Percentiles rank a stretch among this genome's conserved stretches.
Conservation (phyloP, 2,113 vertebrate species). For the Mionectes macconnelli region DNA sequence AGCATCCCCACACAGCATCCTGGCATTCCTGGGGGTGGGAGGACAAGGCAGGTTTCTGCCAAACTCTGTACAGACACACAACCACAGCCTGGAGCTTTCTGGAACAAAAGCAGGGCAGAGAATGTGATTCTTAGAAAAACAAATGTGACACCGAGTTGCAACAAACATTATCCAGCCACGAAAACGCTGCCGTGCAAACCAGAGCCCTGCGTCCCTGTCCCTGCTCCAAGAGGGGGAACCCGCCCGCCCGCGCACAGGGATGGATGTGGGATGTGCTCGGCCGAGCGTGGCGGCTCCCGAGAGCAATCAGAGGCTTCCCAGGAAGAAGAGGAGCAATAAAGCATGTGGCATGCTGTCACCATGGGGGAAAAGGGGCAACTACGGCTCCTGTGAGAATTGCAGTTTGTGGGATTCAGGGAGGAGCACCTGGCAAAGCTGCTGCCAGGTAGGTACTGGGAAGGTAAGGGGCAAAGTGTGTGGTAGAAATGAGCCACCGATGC, state of each 20-base stretch:
- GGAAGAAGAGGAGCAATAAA: neutral
- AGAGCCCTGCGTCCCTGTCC: neutral
- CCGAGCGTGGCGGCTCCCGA: neutral
- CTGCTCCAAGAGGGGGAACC: neutral
- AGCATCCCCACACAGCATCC: neutral
- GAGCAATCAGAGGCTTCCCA: neutral
- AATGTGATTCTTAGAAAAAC: rapidly evolving
- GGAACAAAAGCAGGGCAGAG: neutral
- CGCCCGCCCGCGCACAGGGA: rapidly evolving
- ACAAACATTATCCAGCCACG: neutral
- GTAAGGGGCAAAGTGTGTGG: rapidly evolving
- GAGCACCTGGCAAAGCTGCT: neutral
- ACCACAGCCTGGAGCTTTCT: neutral
- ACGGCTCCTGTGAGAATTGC: neutral
- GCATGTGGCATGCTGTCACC: neutral
- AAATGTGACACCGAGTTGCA: neutral
- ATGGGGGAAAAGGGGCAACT: neutral
- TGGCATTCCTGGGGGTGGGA: neutral
- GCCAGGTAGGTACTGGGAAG: rapidly evolving
- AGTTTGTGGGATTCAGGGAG: rapidly evolving
- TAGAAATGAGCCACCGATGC: neutral
- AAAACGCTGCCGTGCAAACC: rapidly evolving
- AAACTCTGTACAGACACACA: neutral
- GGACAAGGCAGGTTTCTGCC: neutral
- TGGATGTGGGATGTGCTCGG: neutral